These are phyloP conservation scores for Iguana delicatissima DNA, from an alignment of 2,797 vertebrate species.

Conservation along the genomic window DNA sequence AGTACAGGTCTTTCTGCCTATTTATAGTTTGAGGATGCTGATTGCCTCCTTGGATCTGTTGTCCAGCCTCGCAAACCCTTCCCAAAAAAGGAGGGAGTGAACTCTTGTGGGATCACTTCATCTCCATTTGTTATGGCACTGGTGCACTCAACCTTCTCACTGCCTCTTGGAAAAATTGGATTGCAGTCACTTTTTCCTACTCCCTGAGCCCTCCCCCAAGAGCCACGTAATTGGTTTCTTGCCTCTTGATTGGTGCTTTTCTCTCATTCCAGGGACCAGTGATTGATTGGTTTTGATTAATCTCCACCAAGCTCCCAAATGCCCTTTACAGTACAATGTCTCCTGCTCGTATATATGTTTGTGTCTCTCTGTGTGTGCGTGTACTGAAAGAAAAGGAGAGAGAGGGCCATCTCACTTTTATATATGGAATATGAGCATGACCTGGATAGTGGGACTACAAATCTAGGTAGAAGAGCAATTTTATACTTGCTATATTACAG, in stretches of 20 bases:
- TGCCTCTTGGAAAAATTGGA: slow-evolving; percentile 61
- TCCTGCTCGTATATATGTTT: slow-evolving; percentile 33
- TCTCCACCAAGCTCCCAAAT: not conserved
- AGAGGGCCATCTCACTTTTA: slow-evolving; percentile 27
- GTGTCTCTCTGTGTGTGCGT: not conserved
- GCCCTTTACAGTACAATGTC: slow-evolving; percentile 67
- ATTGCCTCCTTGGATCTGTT: not conserved
- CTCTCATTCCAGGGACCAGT: slow-evolving; percentile 53
- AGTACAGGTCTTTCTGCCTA: not conserved
- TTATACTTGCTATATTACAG: not conserved
- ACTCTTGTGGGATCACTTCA: not conserved
- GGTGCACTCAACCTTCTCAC: not conserved
- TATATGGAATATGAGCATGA: not conserved
- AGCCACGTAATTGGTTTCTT: slow-evolving; percentile 32
- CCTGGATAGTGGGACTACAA: not conserved
- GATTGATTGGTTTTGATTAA: slow-evolving; percentile 69
- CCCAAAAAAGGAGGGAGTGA: not conserved
- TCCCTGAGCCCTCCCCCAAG: slow-evolving; percentile 49
- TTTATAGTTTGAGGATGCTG: not conserved
- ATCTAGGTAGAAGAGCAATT: not conserved
- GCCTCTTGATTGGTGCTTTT: slow-evolving; percentile 59
- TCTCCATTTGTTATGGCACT: not conserved
- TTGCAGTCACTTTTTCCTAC: slow-evolving; percentile 74
- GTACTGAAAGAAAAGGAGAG: not conserved
- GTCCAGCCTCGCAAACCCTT: not conserved